phyloP scores from a whole-genome alignment of 2,113 vertebrate genomes.

The Prinia subflava region DNA sequence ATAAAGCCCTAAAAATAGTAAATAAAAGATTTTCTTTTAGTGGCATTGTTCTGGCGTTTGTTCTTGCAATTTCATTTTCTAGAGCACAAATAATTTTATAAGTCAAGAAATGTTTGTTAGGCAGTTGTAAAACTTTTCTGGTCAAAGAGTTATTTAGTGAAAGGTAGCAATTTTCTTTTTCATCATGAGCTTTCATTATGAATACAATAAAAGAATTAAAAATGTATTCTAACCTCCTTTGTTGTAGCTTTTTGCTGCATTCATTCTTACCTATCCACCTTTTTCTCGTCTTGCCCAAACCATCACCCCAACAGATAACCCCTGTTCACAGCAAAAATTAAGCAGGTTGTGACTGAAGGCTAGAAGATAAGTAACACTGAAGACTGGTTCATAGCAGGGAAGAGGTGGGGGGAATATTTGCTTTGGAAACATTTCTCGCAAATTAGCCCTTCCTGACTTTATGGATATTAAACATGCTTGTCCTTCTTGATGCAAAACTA shows the following conservation, averaged over 20 bases:
- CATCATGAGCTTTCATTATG: neutral
- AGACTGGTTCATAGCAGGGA: neutral
- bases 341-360: neutral
- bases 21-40: neutral
- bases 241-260: neutral
- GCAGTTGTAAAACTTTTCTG: neutral
- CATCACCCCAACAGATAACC: neutral
- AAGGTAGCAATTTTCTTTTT: neutral
- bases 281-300: neutral
- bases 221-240: neutral
- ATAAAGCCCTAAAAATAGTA: neutral
- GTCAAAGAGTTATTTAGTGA: neutral
- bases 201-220: neutral
- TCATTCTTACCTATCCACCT: neutral
- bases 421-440: neutral
- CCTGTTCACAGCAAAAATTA: neutral
- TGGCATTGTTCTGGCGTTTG: neutral
- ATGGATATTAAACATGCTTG: neutral
- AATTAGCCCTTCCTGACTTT: neutral
- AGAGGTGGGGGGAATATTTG: rapidly evolving
- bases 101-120: neutral
- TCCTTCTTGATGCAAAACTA: neutral
- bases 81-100: neutral
- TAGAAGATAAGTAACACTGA: neutral
- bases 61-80: neutral